phyloP scores from a whole-genome alignment of 2,113 vertebrate genomes.

The Tursiops truncatus region DNA sequence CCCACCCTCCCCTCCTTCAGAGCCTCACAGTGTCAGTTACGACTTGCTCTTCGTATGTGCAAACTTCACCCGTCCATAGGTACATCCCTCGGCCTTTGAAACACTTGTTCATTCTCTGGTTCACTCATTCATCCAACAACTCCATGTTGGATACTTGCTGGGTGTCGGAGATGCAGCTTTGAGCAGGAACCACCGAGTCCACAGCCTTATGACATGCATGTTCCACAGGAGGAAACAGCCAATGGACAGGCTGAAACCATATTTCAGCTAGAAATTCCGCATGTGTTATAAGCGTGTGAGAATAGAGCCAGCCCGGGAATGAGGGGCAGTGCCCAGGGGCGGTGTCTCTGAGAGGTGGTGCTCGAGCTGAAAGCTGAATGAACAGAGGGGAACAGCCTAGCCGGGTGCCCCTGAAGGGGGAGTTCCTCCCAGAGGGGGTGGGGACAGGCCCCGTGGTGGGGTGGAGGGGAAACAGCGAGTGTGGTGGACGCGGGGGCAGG shows the following conservation, averaged over 20 bases:
- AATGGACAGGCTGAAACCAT: neutral
- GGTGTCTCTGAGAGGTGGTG: neutral
- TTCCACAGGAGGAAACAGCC: neutral
- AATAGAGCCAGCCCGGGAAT: neutral
- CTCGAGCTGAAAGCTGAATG: neutral
- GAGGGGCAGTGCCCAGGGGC: neutral
- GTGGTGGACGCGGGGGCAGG: neutral
- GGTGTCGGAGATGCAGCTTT: neutral
- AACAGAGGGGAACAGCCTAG: neutral
- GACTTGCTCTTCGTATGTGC: neutral
- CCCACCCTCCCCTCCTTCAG: neutral
- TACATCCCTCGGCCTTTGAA: neutral
- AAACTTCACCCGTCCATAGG: neutral
- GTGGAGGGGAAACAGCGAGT: neutral
- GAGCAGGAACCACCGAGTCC: neutral
- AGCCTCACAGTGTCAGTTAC: neutral
- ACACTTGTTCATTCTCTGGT: neutral
- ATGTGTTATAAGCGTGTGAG: neutral
- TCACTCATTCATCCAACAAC: too few species aligned
- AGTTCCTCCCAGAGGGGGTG: too few species aligned
- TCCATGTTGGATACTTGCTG: rapidly evolving
- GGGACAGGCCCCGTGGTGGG: neutral
- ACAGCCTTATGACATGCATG: neutral
- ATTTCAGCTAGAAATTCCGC: neutral
- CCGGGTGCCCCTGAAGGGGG: neutral